phyloP scores from a whole-genome alignment of 2,113 vertebrate genomes.

The Tupaia tana region DNA sequence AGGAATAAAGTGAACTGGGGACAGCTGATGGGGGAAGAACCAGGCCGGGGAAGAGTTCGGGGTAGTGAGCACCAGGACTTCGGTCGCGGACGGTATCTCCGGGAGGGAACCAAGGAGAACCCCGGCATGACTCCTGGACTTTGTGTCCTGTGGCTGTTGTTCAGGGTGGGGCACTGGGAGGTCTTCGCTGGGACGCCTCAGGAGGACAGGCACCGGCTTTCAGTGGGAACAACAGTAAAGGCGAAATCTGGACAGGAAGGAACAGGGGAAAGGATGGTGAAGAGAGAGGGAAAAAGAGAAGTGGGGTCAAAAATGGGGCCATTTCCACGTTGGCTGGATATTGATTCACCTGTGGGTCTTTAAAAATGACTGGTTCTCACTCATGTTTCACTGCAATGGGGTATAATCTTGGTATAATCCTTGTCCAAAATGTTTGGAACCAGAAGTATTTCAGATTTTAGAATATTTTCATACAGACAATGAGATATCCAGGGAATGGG shows the following conservation, averaged over 20 bases:
- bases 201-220: not conserved
- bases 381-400: not conserved
- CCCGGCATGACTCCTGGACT: not conserved
- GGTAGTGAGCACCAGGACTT: not conserved
- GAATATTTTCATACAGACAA: too few species aligned
- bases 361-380: not conserved
- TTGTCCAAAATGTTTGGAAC: too few species aligned
- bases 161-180: not conserved
- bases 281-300: not conserved
- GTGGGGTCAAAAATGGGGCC: not conserved
- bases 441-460: too few species aligned
- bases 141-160: not conserved
- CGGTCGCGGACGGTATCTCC: not conserved
- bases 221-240: not conserved
- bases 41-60: not conserved
- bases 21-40: not conserved
- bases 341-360: not conserved
- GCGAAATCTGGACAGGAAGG: not conserved
- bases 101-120: not conserved
- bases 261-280: not conserved
- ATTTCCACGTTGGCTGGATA: not conserved
- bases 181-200: not conserved
- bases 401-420: not conserved
- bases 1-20: not conserved
- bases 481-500: too few species aligned